Percentiles rank a stretch among this genome's conserved stretches.
These are phyloP conservation scores for Apotomis capreana DNA, from an alignment of 2,888 invertebrate genomes.

Conservation along the genomic window DNA sequence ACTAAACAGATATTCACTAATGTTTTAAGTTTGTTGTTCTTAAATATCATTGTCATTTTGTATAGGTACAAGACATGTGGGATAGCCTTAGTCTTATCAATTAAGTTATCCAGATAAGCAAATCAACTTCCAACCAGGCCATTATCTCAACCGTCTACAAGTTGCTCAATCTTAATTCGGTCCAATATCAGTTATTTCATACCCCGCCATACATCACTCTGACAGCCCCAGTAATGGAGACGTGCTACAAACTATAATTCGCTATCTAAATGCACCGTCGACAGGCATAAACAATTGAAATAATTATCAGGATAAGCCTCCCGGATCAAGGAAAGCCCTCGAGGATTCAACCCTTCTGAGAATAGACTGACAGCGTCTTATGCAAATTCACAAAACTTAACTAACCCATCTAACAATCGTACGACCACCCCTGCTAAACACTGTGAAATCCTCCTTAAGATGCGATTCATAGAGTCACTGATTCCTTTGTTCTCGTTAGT, in stretches of 20 bases:
- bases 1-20: too few species aligned
- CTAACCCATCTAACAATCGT: constrained; percentile 44
- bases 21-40: too few species aligned
- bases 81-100: background rate
- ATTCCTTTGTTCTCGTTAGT: constrained; percentile 40
- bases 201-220: constrained; percentile 69
- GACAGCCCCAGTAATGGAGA: constrained; percentile 76
- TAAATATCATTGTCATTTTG: too few species aligned
- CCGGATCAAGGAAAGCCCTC: constrained; percentile 78
- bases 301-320: constrained; percentile 82
- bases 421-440: constrained; percentile 48
- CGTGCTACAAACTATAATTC: constrained; percentile 81
- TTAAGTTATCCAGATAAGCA: background rate
- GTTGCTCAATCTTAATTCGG: constrained; percentile 61
- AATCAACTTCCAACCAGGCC: background rate
- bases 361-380: constrained; percentile 77
- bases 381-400: constrained; percentile 79
- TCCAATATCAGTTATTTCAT: constrained; percentile 43
- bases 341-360: constrained; percentile 80
- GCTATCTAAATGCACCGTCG: constrained; percentile 82
- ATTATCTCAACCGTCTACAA: constrained; percentile 19
- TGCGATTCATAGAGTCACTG: background rate
- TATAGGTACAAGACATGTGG: too few species aligned
- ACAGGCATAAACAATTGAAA: constrained; percentile 84
- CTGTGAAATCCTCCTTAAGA: constrained; percentile 44